Evolutionary conservation across 2,888 invertebrate species (phyloP).

Genomic region (Agrypnus murinus): DNA sequence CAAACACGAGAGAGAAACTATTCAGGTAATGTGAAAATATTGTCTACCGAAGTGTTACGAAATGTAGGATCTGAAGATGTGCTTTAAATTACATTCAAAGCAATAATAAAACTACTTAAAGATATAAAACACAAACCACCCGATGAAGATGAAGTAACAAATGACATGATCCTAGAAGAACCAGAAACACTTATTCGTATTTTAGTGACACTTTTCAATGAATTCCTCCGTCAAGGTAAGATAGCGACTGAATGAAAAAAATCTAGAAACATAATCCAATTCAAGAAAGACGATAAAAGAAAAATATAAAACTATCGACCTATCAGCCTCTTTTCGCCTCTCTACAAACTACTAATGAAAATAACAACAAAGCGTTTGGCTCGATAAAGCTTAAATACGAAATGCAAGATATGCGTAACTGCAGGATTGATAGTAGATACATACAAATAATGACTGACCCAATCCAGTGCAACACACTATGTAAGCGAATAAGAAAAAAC

Average conservation of each 20-base stretch:
- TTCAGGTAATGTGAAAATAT: not conserved
- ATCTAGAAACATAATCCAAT: not conserved
- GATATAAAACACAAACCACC: not conserved
- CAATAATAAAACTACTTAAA: not conserved
- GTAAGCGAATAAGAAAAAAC: not conserved
- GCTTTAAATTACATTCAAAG: not conserved
- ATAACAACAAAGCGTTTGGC: not conserved
- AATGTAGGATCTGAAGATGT: not conserved
- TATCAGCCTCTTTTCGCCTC: no score
- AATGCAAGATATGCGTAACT: not conserved
- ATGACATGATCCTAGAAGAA: not conserved
- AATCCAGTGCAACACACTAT: not conserved
- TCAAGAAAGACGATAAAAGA: no score
- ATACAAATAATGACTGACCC: not conserved
- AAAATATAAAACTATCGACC: no score
- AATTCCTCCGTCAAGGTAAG: not conserved
- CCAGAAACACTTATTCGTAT: no score
- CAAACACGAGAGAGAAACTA: not conserved
- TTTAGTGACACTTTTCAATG: not conserved
- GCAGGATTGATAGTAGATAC: not conserved
- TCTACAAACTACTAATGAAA: not conserved
- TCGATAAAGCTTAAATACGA: not conserved
- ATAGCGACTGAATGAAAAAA: not conserved
- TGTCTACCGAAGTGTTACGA: not conserved
- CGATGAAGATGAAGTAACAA: not conserved